Base-by-base conservation (phyloP, 2,888 invertebrate genomes). In the Hypolimnas misippus region DNA sequence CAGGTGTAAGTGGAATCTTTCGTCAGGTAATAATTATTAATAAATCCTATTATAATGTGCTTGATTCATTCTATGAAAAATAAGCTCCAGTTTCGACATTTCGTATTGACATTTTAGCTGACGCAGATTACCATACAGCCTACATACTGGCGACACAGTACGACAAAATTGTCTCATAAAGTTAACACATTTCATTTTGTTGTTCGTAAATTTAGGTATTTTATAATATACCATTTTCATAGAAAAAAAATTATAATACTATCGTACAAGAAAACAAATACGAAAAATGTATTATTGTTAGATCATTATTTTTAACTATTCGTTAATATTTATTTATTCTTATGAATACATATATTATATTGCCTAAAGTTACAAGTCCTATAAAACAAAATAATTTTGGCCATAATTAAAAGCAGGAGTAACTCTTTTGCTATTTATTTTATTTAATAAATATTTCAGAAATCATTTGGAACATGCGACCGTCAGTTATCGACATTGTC, bases 401-500 rank as follows among this genome's bases (percentile, higher is more conserved):
- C n/a, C n/a, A n/a, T n/a, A n/a, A n/a, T n/a, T n/a, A n/a, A n/a
- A n/a, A n/a, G n/a, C n/a, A n/a, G n/a, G n/a, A n/a, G n/a, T n/a
- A n/a, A n/a, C n/a, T n/a, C n/a, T n/a, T n/a, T n/a, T n/a, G n/a
- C n/a, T n/a, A n/a, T n/a, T n/a, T n/a, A n/a, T n/a, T n/a, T n/a
- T n/a, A n/a, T n/a, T 3, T 44, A 59, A 57, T 59, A 54, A 44
- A 51, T 65, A 57, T 59, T 75, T 74, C 52, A 86, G 84, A 83
- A 82, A 81, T 83, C 86, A 62, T 82, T 82, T 67, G 80, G 78
- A 57, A 73, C 81, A 60, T 81, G 79, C 69, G 84, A 84, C 72
- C 79, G 77, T 62, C 81, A 82, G 72, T 69, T 79, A 69, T 76
- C 77, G 66, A 76, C 79, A 64, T 73, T 84, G 70, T 79, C 84